Percentiles rank a stretch among this genome's conserved stretches.
Conservation (phyloP, 2,888 invertebrate genomes). For the Agapetus fuscipes region DNA sequence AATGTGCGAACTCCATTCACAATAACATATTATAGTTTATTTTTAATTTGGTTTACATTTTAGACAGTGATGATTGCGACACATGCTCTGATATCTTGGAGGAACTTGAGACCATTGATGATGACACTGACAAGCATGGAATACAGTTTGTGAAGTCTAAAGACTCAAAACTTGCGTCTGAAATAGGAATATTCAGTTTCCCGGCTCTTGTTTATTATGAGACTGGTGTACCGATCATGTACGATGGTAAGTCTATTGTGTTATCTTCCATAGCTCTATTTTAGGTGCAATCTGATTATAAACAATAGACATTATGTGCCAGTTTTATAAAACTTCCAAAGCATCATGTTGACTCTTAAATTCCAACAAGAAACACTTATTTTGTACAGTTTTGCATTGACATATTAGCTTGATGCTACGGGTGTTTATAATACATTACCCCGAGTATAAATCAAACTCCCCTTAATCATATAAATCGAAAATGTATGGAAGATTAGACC, state of each 20-base stretch:
- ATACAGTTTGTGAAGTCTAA: slow-evolving; percentile 92
- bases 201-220: slow-evolving; percentile 90
- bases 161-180: slow-evolving; percentile 79
- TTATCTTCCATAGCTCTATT: not conserved
- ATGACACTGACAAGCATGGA: slow-evolving; percentile 85
- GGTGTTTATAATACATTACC: no score
- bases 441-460: no score
- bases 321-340: not conserved
- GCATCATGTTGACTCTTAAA: no score
- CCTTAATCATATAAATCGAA: no score
- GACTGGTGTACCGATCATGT: slow-evolving; percentile 89
- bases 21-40: not conserved
- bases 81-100: slow-evolving; percentile 77
- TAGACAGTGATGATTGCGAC: slow-evolving; percentile 77
- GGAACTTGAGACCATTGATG: slow-evolving; percentile 85
- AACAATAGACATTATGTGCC: not conserved
- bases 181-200: slow-evolving; percentile 86
- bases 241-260: slow-evolving; percentile 75
- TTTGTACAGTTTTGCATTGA: no score
- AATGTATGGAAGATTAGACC: no score
- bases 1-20: no score
- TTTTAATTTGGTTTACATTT: no score
- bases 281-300: not conserved
- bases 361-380: no score
- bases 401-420: no score